Evolutionary conservation across 2,797 vertebrate genomes (phyloP), one percentile per base, ranked within the genome.

Genomic region (Pangasius mekongensis): DNA sequence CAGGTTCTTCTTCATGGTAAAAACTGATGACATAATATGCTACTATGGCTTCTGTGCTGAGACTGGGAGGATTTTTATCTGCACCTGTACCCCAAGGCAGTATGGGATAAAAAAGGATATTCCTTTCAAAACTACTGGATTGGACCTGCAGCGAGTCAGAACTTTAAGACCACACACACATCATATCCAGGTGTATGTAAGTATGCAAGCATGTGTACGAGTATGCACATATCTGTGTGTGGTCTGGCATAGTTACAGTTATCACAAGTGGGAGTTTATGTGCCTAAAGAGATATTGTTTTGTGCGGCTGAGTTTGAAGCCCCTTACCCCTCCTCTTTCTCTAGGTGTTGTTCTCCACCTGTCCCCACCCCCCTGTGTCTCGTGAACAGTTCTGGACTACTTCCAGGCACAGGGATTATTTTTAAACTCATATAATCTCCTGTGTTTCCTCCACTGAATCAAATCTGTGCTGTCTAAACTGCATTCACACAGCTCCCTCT

Each of bases 351-450:
- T 77, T 67, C 83, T 86, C 80, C 85, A 87, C 62, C 56, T 58
- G 64, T 76, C 71, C 33, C 87, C 58, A 85, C 76, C 3, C 91
- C 85, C 22, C 0, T 84, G 76, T 89, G 93, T 94, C 94, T 92
- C 91, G 87, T 87, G 91, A 91, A 92, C 62, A 9, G 86, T 22
- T 84, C 90, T 95, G 95, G 94, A 94, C 8, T 30, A 14, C 86
- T 92, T 93, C 95, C 94, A 95, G 71, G 85, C 56, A 83, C 88
- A 83, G 87, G 94, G 94, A 95, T 96, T 95, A 96, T 92, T 87
- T 94, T 87, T 95, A 95, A 95, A 94, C 89, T 89, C 91, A 78
- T 90, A 54, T 96, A 95, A 96, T 95, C 94, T 94, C 91, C 86
- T 69, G 88, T 94, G 93, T 95, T 96, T 96, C 96, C 95, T 96